These are phyloP conservation scores for Ceryle rudis DNA, from an alignment of 2,797 vertebrate species.

Conservation along the genomic window DNA sequence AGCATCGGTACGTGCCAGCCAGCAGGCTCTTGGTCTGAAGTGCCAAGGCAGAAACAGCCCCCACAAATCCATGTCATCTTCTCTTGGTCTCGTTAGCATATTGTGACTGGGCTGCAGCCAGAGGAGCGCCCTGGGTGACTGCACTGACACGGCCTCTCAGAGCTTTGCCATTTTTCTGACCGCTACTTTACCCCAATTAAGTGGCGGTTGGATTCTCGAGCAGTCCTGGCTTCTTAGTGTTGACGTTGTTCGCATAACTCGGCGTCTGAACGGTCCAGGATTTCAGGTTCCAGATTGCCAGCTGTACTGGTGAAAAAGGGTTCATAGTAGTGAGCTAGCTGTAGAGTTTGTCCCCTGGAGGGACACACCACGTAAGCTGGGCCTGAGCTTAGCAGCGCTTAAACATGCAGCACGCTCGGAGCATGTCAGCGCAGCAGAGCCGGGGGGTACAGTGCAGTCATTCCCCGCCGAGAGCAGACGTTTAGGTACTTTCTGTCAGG, in stretches of 20 bases:
- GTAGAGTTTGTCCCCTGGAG: not conserved
- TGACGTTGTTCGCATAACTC: not conserved
- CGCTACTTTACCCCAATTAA: slow-evolving; percentile 69
- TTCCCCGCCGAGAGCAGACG: not conserved
- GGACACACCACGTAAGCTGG: rapidly evolving
- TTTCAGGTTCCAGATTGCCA: not conserved
- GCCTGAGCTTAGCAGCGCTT: not conserved
- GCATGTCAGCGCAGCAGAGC: rapidly evolving
- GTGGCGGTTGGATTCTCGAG: not conserved
- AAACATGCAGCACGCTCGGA: rapidly evolving
- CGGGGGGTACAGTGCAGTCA: not conserved
- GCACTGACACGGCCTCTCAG: not conserved
- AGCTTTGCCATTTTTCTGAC: slow-evolving; percentile 15
- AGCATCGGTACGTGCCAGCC: slow-evolving; percentile 20
- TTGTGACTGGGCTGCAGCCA: slow-evolving; percentile 1
- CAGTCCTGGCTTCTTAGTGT: not conserved
- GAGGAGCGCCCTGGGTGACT: slow-evolving; percentile 16
- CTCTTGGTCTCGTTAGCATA: slow-evolving; percentile 30
- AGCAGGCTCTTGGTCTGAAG: slow-evolving; percentile 9
- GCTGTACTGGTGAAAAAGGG: not conserved
- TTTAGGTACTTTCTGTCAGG: rapidly evolving
- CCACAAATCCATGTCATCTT: not conserved
- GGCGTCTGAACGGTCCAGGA: not conserved
- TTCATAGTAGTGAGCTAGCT: not conserved
- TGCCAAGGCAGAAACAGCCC: not conserved